Evolutionary conservation across 2,113 vertebrate genomes (phyloP).

Genomic region (Plotosus lineatus): DNA sequence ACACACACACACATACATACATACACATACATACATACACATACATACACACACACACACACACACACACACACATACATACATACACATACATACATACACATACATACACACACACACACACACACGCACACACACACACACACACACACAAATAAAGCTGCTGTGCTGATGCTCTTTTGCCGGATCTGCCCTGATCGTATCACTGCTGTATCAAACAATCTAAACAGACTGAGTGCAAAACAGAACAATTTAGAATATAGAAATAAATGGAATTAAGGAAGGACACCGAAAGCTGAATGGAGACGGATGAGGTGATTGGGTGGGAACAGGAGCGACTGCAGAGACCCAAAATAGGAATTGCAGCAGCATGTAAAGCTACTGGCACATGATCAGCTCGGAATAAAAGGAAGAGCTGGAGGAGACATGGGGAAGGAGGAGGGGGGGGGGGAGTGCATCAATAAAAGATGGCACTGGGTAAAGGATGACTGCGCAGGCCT

Average conservation of each 20-base stretch:
- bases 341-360: conserved; percentile 3
- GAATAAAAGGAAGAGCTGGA: conserved; percentile 21
- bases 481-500: not conserved
- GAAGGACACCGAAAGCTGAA: not conserved
- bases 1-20: too few species aligned
- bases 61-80: too few species aligned
- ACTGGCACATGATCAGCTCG: conserved; percentile 6
- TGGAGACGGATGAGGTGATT: not conserved
- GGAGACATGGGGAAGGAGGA: not conserved
- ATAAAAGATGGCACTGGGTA: conserved; percentile 12
- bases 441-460: conserved; percentile 2
- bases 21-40: too few species aligned
- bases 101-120: too few species aligned
- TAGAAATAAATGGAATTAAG: not conserved
- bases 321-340: not conserved
- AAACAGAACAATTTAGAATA: not conserved
- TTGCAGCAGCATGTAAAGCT: not conserved
- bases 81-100: too few species aligned
- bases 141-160: too few species aligned
- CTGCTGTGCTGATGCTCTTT: not conserved
- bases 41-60: too few species aligned
- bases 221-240: not conserved
- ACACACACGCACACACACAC: too few species aligned
- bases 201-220: not conserved
- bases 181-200: not conserved